phyloP scores from a whole-genome alignment of 2,113 vertebrate species.

The Neofelis nebulosa region DNA sequence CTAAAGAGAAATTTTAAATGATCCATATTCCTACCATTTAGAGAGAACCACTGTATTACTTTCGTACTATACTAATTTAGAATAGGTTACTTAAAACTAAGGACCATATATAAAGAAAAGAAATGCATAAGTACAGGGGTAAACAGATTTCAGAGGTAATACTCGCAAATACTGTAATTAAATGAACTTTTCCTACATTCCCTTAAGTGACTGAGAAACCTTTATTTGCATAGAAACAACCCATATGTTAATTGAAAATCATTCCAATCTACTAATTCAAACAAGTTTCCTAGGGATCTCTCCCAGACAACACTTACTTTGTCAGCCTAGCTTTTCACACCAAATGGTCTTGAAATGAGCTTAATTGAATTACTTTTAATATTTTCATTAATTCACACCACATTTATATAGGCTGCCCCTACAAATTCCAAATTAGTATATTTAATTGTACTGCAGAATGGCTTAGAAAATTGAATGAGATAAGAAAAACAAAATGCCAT shows the following conservation, averaged over 20 bases:
- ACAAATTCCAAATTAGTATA: conserved; percentile 2
- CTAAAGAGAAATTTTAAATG: neutral
- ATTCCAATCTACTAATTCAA: conserved; percentile 30
- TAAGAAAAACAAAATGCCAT: neutral
- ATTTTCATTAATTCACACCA: conserved; percentile 35
- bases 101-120: conserved; percentile 17
- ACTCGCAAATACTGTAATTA: neutral
- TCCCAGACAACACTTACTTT: neutral
- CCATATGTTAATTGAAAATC: conserved; percentile 41
- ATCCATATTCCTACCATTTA: neutral
- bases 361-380: conserved; percentile 5
- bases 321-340: neutral
- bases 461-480: conserved; percentile 35
- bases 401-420: neutral
- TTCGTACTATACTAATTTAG: neutral
- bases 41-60: neutral
- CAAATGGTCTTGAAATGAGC: conserved; percentile 13
- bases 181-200: conserved; percentile 13
- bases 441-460: conserved; percentile 1
- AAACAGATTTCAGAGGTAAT: conserved; percentile 40
- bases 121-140: conserved; percentile 27
- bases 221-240: conserved; percentile 56
- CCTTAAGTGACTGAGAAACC: neutral
- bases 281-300: conserved; percentile 31
- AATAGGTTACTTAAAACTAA: neutral